Evolutionary conservation across 2,797 vertebrate genomes (phyloP).

Genomic region (Sandelia bainsii): DNA sequence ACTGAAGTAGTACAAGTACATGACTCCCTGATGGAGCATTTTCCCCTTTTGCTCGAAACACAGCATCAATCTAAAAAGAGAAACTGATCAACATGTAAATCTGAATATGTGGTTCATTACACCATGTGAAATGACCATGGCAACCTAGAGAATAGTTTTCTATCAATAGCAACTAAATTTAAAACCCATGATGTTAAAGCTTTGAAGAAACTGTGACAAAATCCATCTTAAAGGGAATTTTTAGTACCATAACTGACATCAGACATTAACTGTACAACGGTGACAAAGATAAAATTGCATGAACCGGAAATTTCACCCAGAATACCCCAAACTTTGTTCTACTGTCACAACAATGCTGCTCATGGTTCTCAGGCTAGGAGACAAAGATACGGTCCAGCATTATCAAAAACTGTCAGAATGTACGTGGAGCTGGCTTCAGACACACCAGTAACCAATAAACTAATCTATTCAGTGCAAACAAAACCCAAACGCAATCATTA

Average conservation of each 20-base stretch:
- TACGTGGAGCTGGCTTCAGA: slow-evolving; percentile 12
- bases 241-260: neutral
- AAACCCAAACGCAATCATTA: slow-evolving; percentile 87
- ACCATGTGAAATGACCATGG: neutral
- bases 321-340: neutral
- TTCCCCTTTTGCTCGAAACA: neutral
- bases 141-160: neutral
- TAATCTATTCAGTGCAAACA: slow-evolving; percentile 57
- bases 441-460: slow-evolving; percentile 36
- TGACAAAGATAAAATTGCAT: neutral
- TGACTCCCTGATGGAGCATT: neutral
- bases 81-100: slow-evolving; percentile 1
- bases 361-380: neutral
- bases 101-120: neutral
- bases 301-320: neutral
- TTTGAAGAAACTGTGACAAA: neutral
- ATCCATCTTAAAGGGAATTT: neutral
- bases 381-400: slow-evolving; percentile 25
- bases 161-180: neutral
- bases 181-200: neutral
- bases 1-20: too few relatives aligned
- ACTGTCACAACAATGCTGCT: neutral
- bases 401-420: slow-evolving; percentile 26
- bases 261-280: neutral
- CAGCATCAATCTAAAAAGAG: neutral